phyloP scores from a whole-genome alignment of 2,797 vertebrate genomes.

The Typhlichthys subterraneus region DNA sequence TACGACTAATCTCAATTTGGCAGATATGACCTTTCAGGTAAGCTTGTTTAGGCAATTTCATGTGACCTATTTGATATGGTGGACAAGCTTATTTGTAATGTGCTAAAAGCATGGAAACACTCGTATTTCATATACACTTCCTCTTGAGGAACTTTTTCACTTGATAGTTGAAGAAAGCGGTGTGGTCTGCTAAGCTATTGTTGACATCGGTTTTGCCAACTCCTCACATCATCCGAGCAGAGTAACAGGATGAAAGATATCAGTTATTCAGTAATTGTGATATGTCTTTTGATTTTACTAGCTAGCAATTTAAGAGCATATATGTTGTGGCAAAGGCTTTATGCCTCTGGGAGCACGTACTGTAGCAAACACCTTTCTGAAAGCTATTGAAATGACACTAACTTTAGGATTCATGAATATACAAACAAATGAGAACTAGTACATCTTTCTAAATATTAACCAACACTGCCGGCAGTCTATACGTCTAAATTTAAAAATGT shows the following conservation, averaged over 20 bases:
- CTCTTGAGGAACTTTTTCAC: background rate
- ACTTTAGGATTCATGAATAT: conserved; percentile 93
- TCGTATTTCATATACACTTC: too few relatives aligned
- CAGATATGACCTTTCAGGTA: conserved; percentile 77
- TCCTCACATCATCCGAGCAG: conserved; percentile 35
- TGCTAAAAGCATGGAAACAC: background rate
- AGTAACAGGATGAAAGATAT: conserved; percentile 62
- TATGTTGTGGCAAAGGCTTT: conserved; percentile 67
- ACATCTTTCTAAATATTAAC: conserved; percentile 97
- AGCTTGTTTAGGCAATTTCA: conserved; percentile 65
- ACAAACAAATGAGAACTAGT: conserved; percentile 95
- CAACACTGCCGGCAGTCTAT: conserved; percentile 99
- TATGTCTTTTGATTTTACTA: conserved; percentile 75
- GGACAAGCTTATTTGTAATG: conserved; percentile 7
- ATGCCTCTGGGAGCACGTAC: conserved; percentile 82
- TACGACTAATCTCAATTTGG: conserved; percentile 79
- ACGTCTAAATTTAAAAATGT: conserved; percentile 94
- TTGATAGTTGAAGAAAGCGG: conserved; percentile 46
- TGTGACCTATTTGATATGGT: conserved; percentile 59
- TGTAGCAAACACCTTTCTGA: conserved; percentile 79
- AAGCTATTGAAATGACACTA: conserved; percentile 93
- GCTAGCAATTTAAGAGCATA: conserved; percentile 69
- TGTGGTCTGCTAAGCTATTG: conserved; percentile 56
- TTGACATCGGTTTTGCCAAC: conserved; percentile 54
- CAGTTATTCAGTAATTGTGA: conserved; percentile 73